Percentiles rank a stretch among this genome's conserved stretches.
Evolutionary conservation across 2,113 vertebrate species (phyloP).

Genomic region (Heterochromis multidens): DNA sequence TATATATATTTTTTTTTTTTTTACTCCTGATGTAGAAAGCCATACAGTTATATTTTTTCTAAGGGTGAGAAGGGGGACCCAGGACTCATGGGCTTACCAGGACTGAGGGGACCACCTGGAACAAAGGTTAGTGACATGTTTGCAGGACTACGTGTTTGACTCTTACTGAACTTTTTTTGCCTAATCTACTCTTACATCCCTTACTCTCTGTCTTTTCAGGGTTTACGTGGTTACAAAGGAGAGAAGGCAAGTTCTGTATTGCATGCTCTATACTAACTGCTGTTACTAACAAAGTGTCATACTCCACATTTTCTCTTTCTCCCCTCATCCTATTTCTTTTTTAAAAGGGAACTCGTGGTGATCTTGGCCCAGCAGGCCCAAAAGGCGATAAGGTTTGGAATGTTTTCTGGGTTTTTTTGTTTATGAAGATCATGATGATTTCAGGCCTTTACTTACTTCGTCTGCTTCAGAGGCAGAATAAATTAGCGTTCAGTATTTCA

Average conservation of each 20-base stretch:
- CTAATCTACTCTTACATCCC: neutral
- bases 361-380: constrained; percentile 46
- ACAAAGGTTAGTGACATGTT: constrained; percentile 77
- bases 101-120: constrained; percentile 89
- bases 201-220: constrained; percentile 27
- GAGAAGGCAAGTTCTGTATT: constrained; percentile 44
- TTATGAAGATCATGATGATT: neutral
- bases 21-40: neutral
- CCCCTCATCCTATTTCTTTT: neutral
- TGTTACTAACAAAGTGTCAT: neutral
- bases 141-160: neutral
- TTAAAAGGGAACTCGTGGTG: constrained; percentile 54
- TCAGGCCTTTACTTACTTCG: neutral
- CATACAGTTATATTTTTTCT: neutral
- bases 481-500: neutral
- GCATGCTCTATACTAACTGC: neutral
- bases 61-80: constrained; percentile 95
- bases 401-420: neutral
- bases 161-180: neutral
- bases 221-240: constrained; percentile 66
- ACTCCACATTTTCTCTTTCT: neutral
- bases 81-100: constrained; percentile 88
- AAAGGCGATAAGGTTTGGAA: constrained; percentile 67
- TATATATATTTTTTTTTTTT: no score
- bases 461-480: neutral